Evolutionary conservation across 2,888 invertebrate genomes (phyloP).

Genomic region (Nemoura dubitans): DNA sequence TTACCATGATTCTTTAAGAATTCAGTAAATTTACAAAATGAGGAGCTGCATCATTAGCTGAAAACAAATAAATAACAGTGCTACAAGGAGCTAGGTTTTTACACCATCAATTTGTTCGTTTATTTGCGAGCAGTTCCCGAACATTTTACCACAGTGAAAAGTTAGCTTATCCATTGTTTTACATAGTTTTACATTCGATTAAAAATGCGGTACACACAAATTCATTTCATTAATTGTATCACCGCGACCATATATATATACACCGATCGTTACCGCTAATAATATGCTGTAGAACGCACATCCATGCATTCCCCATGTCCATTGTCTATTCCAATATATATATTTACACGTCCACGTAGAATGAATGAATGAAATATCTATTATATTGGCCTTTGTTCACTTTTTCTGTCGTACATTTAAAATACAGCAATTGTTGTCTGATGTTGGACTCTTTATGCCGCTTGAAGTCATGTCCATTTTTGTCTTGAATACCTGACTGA

Average conservation of each 20-base stretch:
- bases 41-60: background rate
- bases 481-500: conserved; percentile 13
- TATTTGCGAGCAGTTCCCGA: background rate
- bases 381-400: conserved; percentile 26
- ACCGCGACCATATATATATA: background rate
- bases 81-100: background rate
- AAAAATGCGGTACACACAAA: conserved; percentile 20
- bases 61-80: background rate
- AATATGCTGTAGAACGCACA: conserved; percentile 10
- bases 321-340: conserved; percentile 17
- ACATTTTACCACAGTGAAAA: background rate
- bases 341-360: background rate
- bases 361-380: conserved; percentile 40
- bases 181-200: conserved; percentile 35
- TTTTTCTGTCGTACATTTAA: conserved; percentile 27
- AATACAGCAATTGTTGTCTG: conserved; percentile 43
- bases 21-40: background rate
- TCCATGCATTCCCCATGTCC: conserved; percentile 27
- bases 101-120: background rate
- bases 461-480: conserved; percentile 20
- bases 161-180: conserved; percentile 18
- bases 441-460: background rate
- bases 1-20: too few relatives aligned
- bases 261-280: background rate
- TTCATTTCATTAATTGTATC: conserved; percentile 18